A percentile compares a stretch with the other conserved stretches of the same genome.
phyloP scores from a whole-genome alignment of 2,113 vertebrate species.

The Junco hyemalis region DNA sequence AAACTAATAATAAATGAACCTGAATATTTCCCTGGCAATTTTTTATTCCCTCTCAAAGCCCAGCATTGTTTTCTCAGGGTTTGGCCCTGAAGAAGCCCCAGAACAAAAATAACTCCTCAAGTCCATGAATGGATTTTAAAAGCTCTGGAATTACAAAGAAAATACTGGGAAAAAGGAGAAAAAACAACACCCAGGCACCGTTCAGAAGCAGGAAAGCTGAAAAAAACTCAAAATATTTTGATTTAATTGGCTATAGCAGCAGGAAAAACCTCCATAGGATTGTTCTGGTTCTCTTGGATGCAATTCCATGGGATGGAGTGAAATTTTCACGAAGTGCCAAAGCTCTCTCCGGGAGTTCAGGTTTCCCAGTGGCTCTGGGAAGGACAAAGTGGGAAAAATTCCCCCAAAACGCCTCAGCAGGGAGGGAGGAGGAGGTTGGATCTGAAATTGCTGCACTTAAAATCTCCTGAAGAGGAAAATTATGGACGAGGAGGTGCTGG shows the following conservation, averaged over 20 bases:
- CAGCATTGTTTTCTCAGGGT: background rate
- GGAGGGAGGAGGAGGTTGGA: background rate
- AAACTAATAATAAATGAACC: too few relatives aligned
- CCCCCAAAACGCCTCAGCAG: background rate
- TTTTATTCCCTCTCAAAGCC: background rate
- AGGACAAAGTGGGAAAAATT: background rate
- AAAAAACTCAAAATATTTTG: background rate
- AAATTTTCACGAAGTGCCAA: background rate
- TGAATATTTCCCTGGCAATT: background rate
- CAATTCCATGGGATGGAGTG: background rate
- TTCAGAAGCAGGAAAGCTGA: background rate
- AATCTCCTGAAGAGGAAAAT: background rate
- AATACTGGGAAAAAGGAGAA: rapidly evolving
- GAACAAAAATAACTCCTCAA: background rate
- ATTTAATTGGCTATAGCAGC: background rate
- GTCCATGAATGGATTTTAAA: background rate
- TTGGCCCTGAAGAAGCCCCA: background rate
- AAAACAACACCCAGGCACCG: background rate
- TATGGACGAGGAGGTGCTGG: background rate
- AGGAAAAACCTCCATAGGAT: background rate
- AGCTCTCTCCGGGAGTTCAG: background rate
- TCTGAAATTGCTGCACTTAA: background rate
- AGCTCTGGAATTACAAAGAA: background rate
- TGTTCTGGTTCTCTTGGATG: slow-evolving; percentile 19
- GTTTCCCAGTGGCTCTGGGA: slow-evolving; percentile 6